Conservation (phyloP, 2,113 vertebrate species). For the Thunnus maccoyii region DNA sequence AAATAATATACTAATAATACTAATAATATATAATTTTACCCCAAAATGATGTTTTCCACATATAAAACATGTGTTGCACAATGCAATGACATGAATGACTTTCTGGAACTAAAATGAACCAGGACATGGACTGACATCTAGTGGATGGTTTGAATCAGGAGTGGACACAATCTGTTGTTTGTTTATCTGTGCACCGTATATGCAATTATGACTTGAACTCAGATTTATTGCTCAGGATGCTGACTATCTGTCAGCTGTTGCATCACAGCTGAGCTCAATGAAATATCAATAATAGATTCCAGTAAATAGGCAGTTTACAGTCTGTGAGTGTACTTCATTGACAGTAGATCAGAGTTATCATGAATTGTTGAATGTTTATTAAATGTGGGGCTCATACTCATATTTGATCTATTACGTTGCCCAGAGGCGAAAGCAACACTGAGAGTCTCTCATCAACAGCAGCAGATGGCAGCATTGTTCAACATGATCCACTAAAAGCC, state of each 20-base stretch:
- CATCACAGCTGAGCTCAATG: not conserved
- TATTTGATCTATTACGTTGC: conserved; percentile 24
- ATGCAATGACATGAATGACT: not conserved
- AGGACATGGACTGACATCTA: conserved; percentile 58
- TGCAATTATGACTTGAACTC: not conserved
- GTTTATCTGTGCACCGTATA: not conserved
- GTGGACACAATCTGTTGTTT: not conserved
- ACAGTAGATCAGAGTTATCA: conserved; percentile 10
- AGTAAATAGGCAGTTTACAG: not conserved
- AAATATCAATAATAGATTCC: conserved; percentile 2
- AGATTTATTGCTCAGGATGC: not conserved
- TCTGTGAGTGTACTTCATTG: not conserved
- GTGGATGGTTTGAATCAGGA: conserved; percentile 36
- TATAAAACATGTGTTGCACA: not conserved
- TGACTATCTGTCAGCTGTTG: conserved; percentile 5
- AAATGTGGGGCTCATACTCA: not conserved
- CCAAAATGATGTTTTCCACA: not conserved
- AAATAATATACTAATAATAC: too few species aligned
- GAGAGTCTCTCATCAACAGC: conserved; percentile 8
- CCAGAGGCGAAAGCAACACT: not conserved
- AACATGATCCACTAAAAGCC: not conserved
- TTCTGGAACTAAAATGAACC: conserved; percentile 6
- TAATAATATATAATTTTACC: too few species aligned
- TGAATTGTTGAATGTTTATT: conserved; percentile 7
- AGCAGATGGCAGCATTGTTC: conserved; percentile 76